Evolutionary conservation across 1,140 invertebrate species (phyloP).

Genomic region (Mactra quadrangularis): DNA sequence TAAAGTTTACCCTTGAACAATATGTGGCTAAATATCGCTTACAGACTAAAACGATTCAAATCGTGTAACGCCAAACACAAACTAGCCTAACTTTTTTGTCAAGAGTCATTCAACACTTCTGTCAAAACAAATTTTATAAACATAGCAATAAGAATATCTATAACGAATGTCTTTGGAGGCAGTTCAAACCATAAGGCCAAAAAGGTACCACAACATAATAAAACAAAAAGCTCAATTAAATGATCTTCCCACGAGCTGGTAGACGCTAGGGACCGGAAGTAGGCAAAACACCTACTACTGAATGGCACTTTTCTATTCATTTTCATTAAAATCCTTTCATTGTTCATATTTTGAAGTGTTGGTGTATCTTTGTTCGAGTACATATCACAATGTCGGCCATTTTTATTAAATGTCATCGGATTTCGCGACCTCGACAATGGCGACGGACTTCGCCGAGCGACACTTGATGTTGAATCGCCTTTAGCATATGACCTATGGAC

Average conservation of each 20-base stretch:
- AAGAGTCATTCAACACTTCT: constrained; percentile 8
- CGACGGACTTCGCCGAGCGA: constrained; percentile 40
- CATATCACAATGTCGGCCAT: background rate
- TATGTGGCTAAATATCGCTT: no score
- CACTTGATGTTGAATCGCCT: constrained; percentile 36
- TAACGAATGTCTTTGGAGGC: constrained; percentile 17
- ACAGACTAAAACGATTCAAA: no score
- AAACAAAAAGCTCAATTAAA: constrained; percentile 18
- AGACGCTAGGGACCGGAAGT: background rate
- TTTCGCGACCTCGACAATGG: constrained; percentile 21
- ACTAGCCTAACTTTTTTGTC: background rate
- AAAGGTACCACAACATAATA: constrained; percentile 39
- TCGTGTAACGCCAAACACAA: no score
- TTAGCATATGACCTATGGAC: constrained; percentile 52
- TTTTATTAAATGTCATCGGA: background rate
- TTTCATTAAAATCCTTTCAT: constrained; percentile 46
- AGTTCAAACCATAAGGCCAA: constrained; percentile 50
- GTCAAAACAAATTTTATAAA: constrained; percentile 23
- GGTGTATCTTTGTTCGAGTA: background rate
- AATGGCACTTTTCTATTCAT: constrained; percentile 17
- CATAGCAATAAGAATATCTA: constrained; percentile 26
- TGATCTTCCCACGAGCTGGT: constrained; percentile 19
- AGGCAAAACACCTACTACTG: background rate
- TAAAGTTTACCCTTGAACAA: no score
- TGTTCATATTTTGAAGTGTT: constrained; percentile 51